Conservation (phyloP, 2,113 vertebrate species). For the Grammatotria lemairii region DNA sequence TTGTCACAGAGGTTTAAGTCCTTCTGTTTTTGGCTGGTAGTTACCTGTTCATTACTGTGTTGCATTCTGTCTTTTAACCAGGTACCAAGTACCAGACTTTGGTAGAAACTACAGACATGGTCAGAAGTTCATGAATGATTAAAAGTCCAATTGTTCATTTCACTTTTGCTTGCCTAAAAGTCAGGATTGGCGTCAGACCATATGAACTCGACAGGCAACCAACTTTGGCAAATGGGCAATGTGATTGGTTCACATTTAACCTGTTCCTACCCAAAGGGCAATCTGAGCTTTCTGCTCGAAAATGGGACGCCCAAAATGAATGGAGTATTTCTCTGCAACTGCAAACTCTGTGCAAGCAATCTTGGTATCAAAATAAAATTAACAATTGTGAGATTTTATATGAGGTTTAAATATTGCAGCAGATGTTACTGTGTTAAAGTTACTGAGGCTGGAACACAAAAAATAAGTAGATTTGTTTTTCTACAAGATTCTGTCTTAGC, state of each 20-base stretch:
- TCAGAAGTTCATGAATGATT: background rate
- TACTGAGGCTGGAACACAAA: background rate
- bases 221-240: background rate
- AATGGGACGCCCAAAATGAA: background rate
- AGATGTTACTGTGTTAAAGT: background rate
- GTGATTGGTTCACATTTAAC: background rate
- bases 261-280: background rate
- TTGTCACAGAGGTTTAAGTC: background rate
- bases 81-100: background rate
- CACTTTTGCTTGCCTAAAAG: background rate
- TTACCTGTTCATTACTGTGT: background rate
- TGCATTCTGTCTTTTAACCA: background rate
- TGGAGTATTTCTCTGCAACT: background rate
- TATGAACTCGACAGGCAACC: background rate
- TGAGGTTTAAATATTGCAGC: background rate
- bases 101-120: background rate
- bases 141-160: background rate
- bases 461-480: background rate
- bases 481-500: background rate
- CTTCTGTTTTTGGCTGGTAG: background rate
- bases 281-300: background rate
- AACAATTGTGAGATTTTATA: background rate
- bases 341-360: background rate
- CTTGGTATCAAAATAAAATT: background rate
- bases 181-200: background rate